Evolutionary conservation across 2,113 vertebrate species (phyloP).

Genomic region (Pithys albifrons): DNA sequence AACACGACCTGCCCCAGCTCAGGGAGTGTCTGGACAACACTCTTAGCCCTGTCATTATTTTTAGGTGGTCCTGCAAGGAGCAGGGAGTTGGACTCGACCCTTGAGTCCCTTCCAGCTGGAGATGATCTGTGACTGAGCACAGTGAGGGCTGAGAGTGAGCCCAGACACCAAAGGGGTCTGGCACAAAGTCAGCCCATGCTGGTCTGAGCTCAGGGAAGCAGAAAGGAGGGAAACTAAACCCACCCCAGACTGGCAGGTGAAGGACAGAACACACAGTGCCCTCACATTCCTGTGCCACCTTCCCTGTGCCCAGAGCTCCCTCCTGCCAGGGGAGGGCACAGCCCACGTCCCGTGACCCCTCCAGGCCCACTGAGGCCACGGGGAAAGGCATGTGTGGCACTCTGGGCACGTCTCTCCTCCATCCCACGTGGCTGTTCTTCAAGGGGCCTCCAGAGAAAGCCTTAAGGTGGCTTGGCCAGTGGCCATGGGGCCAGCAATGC

Average conservation of each 20-base stretch:
- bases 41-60: accelerated
- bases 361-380: background rate
- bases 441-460: background rate
- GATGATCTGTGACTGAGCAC: background rate
- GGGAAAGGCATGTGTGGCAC: background rate
- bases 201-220: background rate
- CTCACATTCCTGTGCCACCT: accelerated
- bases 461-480: background rate
- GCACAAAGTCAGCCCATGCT: background rate
- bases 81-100: accelerated
- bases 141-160: background rate
- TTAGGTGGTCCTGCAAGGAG: background rate
- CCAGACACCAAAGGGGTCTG: background rate
- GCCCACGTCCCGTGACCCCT: background rate
- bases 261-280: background rate
- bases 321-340: background rate
- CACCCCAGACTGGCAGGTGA: background rate
- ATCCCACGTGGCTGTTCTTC: background rate
- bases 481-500: background rate
- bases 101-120: background rate
- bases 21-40: background rate
- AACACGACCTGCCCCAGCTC: accelerated
- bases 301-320: accelerated
- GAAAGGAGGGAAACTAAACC: background rate
- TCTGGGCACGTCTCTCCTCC: background rate